Base-by-base conservation (phyloP, 37 sponge, comb jelly and placozoan genomes). In the Aphrocallistes beatrix region DNA sequence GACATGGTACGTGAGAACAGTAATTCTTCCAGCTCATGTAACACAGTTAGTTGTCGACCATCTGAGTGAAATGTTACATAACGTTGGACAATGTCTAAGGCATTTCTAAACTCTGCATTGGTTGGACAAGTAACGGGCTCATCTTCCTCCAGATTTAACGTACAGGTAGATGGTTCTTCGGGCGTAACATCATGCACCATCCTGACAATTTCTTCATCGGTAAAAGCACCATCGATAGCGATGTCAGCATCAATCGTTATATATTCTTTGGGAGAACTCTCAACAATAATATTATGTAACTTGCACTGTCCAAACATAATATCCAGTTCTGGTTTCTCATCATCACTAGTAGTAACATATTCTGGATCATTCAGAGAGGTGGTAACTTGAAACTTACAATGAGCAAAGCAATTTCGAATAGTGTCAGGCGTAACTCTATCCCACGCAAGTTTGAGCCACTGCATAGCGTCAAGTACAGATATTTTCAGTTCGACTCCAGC, bases 371-470 rank as follows among this genome's bases (percentile, higher is more conserved):
- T n/a, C n/a, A n/a, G n/a, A n/a, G n/a, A n/a, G n/a, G n/a, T n/a
- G n/a, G n/a, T n/a, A n/a, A n/a, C n/a, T n/a, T n/a, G n/a, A n/a
- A n/a, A n/a, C n/a, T n/a, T n/a, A n/a, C n/a, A n/a, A n/a, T n/a
- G n/a, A n/a, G n/a, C n/a, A n/a, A 39, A 85, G 85, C 85, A 85
- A 23, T 85, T 85, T 9, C 38, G 60, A 9, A 85, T 85, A 9
- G 85, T 85, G 17, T 3, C 38, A 28, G 10, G 10, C 60, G 60
- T 85, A 3, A 85, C 85, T 36, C 38, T 40, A 51, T 85, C 60
- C 85, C 85, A 85, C 6, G 85, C 85, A 25, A 9, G 13, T 32
- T 51, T 50, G 23, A 85, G 37, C 85, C 85, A 85, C 23, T 85
- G 9, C 51, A 85, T 85, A 1, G 85, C 85, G 37, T 85, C 60